These are phyloP conservation scores for Actenoides lindsayi DNA, from an alignment of 2,113 vertebrate species.

Conservation along the genomic window DNA sequence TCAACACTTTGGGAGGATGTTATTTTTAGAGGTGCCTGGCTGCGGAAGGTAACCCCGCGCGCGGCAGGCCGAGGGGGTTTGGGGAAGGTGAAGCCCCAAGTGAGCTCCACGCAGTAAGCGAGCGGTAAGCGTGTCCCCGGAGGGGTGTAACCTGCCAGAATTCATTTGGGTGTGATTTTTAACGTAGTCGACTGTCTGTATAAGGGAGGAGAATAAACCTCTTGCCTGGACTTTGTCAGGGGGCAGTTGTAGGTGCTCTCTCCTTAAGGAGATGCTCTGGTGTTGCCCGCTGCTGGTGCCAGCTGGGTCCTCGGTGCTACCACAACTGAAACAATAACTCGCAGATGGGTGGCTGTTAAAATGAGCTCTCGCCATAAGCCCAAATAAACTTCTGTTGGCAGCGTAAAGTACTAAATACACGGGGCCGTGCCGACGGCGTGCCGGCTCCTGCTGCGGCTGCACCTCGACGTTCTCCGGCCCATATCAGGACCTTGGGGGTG, in stretches of 20 bases:
- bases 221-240: not conserved
- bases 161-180: not conserved
- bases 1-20: conserved; percentile 34
- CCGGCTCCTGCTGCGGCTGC: not conserved
- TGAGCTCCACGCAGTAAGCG: fast-evolving
- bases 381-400: not conserved
- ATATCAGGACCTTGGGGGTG: not conserved
- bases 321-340: not conserved
- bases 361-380: not conserved
- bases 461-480: fast-evolving
- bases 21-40: conserved; percentile 54
- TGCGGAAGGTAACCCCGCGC: not conserved
- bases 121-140: not conserved
- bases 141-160: not conserved
- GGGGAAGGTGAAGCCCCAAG: not conserved
- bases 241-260: not conserved
- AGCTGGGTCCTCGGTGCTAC: conserved; percentile 5
- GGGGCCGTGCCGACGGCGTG: not conserved
- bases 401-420: not conserved
- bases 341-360: conserved; percentile 39
- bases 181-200: not conserved
- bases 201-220: not conserved
- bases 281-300: conserved; percentile 21
- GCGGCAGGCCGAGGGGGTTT: not conserved
- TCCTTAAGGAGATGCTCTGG: not conserved